Evolutionary conservation across 1,140 invertebrate species (phyloP).

Genomic region (Pygmarrhopalites habei): DNA sequence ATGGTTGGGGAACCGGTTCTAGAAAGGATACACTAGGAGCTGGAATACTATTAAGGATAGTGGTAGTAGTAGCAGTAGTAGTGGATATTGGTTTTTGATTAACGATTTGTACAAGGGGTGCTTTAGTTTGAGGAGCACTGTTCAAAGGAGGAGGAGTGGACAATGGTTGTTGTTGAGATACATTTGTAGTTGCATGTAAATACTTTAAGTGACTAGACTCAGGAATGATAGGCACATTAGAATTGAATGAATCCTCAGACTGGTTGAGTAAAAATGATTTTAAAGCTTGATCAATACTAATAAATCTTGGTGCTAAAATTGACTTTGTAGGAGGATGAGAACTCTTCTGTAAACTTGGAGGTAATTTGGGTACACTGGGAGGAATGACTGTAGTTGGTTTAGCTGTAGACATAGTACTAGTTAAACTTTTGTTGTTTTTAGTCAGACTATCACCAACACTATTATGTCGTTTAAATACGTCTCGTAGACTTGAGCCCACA

Average conservation of each 20-base stretch:
- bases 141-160: too few species aligned
- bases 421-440: neutral
- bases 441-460: constrained; percentile 3
- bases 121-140: too few species aligned
- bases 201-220: too few species aligned
- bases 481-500: constrained; percentile 15
- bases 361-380: neutral
- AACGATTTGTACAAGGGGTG: too few species aligned
- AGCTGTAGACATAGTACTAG: neutral
- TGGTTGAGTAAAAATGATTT: constrained; percentile 4
- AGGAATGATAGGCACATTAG: neutral
- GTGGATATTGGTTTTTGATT: too few species aligned
- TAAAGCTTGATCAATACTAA: neutral
- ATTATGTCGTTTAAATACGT: constrained; percentile 7
- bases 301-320: constrained; percentile 7
- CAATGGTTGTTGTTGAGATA: too few species aligned
- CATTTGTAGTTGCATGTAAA: too few species aligned
- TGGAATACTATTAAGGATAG: too few species aligned
- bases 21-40: too few species aligned
- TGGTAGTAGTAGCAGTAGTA: too few species aligned
- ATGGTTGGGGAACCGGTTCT: too few species aligned
- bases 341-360: neutral
- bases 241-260: neutral
- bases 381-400: neutral
- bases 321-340: neutral